A percentile compares a stretch with the other conserved stretches of the same genome.
Evolutionary conservation across 2,797 vertebrate genomes (phyloP).

Genomic region (Apogon hyalosoma): DNA sequence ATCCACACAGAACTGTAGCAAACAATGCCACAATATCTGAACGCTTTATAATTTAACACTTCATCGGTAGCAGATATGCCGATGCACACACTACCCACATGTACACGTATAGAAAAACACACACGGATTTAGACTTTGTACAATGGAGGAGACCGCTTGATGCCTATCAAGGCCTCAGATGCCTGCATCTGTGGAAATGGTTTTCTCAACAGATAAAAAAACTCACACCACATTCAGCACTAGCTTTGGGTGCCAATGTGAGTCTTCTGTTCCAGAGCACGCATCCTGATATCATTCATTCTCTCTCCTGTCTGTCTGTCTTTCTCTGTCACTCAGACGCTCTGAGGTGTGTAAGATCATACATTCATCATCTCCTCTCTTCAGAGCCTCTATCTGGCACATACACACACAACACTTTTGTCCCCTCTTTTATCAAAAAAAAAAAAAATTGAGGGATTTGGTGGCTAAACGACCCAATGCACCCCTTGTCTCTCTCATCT

Average conservation of each 20-base stretch:
- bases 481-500: conserved; percentile 76
- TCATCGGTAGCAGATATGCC: conserved; percentile 51
- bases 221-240: conserved; percentile 50
- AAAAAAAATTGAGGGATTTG: conserved; percentile 74
- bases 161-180: conserved; percentile 62
- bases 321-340: conserved; percentile 68
- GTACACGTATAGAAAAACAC: conserved; percentile 33
- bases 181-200: conserved; percentile 61
- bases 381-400: conserved; percentile 40
- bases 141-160: conserved; percentile 53
- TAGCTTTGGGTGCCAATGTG: conserved; percentile 55
- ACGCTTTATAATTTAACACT: conserved; percentile 73
- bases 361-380: conserved; percentile 70
- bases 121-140: conserved; percentile 47
- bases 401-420: conserved; percentile 57
- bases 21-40: conserved; percentile 62
- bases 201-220: conserved; percentile 69
- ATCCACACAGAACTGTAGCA: conserved; percentile 58
- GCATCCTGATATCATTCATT: conserved; percentile 74
- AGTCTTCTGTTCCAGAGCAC: conserved; percentile 70
- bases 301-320: conserved; percentile 60
- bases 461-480: conserved; percentile 75
- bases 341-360: conserved; percentile 76
- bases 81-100: conserved; percentile 26
- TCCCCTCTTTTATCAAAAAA: conserved; percentile 63